These are phyloP conservation scores for Epinotia demarniana DNA, from an alignment of 2,888 invertebrate species.

Conservation along the genomic window DNA sequence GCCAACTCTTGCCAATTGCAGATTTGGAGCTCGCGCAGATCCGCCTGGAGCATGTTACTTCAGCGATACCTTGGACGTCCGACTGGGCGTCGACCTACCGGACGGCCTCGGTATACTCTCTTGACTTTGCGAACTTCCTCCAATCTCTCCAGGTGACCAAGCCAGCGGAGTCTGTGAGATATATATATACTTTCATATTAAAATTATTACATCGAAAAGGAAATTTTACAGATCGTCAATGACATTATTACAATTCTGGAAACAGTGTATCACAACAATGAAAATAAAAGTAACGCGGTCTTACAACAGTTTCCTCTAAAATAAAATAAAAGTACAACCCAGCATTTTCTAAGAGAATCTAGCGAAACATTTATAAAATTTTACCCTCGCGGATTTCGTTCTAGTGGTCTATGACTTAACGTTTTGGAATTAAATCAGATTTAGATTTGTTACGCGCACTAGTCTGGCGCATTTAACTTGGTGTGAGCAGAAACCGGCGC, in stretches of 20 bases:
- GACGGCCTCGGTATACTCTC: no score
- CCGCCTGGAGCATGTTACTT: no score
- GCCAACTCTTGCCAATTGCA: no score
- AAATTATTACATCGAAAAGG: not conserved
- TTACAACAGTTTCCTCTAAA: not conserved
- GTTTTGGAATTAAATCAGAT: no score
- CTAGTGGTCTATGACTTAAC: not conserved
- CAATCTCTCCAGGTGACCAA: no score
- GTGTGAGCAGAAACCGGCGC: not conserved
- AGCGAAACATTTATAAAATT: slow-evolving; percentile 34
- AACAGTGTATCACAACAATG: not conserved
- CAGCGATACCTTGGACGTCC: no score
- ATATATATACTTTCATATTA: no score
- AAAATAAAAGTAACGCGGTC: not conserved
- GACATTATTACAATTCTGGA: not conserved
- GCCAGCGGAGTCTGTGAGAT: no score
- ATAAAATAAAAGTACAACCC: slow-evolving; percentile 7
- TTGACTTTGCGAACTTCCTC: no score
- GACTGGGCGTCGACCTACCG: no score
- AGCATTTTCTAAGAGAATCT: slow-evolving; percentile 22
- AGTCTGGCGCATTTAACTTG: not conserved
- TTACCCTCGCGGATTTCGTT: slow-evolving; percentile 17
- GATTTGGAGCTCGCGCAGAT: no score
- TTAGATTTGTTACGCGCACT: not conserved
- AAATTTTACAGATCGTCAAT: not conserved